Evolutionary conservation across 2,113 vertebrate genomes (phyloP), one percentile per base, ranked within the genome.

Genomic region (Diadophis punctatus): DNA sequence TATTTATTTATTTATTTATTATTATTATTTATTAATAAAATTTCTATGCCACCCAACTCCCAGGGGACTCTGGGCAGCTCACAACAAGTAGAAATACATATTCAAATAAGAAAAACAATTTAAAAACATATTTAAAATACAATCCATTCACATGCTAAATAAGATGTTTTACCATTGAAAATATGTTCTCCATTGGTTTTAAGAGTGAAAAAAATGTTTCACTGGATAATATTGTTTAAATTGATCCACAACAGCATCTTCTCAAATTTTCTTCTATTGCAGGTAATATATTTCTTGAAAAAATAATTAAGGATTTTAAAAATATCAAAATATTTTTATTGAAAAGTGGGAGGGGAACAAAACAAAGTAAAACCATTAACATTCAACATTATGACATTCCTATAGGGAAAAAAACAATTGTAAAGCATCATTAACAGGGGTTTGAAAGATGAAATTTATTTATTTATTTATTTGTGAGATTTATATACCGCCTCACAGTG

Each of bases 131-230:
- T n/a, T n/a, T n/a, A n/a, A n/a, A n/a, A n/a, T n/a, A n/a, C n/a
- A n/a, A n/a, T n/a, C n/a, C n/a, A n/a, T n/a, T n/a, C n/a, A n/a
- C n/a, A n/a, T n/a, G n/a, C 91, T 5, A 3, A 91, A 94, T 25
- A 12, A 63, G 5, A 93, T 30, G 1, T 1, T 93, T 87, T 53
- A 94, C 14, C 8, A 84, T 48, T 89, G 63, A 93, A 93, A 94
- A 92, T 87, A 86, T n/a, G 93, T 91, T 95, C 92, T 95, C n/a
- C 16, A 56, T 46, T 93, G 43, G 30, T 60, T 95, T 94, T 95
- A 95, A 93, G 93, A 95, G 91, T 89, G 30, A 86, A 89, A 90
- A 92, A 94, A 92, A 93, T 94, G 23, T 92, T 96, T 93, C 22
- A 1, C 58, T 89, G 58, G 92, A 95, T 94, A 3, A 0, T 93